These are phyloP conservation scores for Dryobates pubescens DNA, from an alignment of 2,797 vertebrate genomes.

Conservation along the genomic window DNA sequence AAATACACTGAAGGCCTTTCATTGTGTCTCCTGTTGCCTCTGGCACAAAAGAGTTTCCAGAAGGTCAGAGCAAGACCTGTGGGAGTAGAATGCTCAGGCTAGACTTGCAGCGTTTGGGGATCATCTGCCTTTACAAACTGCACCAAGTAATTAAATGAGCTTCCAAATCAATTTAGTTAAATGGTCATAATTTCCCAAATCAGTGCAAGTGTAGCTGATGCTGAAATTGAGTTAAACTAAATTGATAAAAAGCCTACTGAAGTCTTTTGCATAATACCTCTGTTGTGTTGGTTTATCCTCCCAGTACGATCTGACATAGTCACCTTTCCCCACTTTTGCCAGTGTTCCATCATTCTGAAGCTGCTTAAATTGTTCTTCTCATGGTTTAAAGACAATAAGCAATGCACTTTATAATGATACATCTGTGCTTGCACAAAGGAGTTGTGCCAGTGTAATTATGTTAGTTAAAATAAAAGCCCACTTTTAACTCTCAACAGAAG, in stretches of 20 bases:
- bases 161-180: conserved; percentile 29
- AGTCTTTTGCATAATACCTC: not conserved
- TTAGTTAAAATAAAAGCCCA: not conserved
- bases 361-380: not conserved
- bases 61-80: not conserved
- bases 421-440: not conserved
- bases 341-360: not conserved
- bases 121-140: not conserved
- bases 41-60: not conserved
- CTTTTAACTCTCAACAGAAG: not conserved
- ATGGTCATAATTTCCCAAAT: not conserved
- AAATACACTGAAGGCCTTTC: not conserved
- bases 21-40: not conserved
- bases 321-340: not conserved
- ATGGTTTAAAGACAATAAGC: not conserved
- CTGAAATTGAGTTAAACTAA: conserved; percentile 38
- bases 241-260: conserved; percentile 23
- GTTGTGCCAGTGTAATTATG: not conserved
- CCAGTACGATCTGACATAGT: not conserved
- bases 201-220: not conserved
- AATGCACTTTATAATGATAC: not conserved
- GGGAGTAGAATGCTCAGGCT: not conserved
- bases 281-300: not conserved
- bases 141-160: conserved; percentile 40
- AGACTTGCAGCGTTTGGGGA: not conserved